Conservation (phyloP, 2,888 invertebrate species). For the Apodemia hepburni region DNA sequence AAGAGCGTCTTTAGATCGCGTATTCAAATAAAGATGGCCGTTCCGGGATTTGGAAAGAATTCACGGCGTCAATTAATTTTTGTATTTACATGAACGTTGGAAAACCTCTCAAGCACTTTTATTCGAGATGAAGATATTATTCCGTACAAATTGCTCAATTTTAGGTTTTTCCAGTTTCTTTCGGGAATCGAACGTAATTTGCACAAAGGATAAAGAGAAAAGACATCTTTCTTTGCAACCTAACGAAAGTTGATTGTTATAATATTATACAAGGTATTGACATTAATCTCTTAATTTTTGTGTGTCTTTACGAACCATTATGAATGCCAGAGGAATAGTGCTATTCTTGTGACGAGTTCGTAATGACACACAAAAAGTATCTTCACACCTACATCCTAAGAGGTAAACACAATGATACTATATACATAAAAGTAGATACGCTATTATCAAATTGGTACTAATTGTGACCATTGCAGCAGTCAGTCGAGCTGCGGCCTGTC, state of each 20-base stretch:
- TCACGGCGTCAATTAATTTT: conserved; percentile 29
- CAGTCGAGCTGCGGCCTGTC: no score
- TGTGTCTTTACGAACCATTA: no score
- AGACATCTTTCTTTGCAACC: neutral
- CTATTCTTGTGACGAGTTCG: no score
- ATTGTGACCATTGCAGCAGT: no score
- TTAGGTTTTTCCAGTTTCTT: conserved; percentile 26
- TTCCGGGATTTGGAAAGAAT: conserved; percentile 22
- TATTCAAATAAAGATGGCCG: conserved; percentile 27
- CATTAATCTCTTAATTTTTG: no score
- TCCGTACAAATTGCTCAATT: conserved; percentile 34
- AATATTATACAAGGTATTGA: no score
- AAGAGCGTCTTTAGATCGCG: conserved; percentile 25
- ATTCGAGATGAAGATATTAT: conserved; percentile 32
- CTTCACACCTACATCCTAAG: no score
- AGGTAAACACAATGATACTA: no score
- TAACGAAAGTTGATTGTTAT: neutral
- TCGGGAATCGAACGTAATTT: conserved; percentile 32
- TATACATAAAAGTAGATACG: no score
- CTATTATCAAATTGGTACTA: no score
- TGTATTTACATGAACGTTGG: conserved; percentile 27
- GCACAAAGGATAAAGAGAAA: conserved; percentile 22
- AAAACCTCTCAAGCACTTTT: conserved; percentile 30
- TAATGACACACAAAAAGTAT: no score
- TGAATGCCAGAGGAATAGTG: no score